Evolutionary conservation across 2,113 vertebrate species (phyloP), one percentile per base, ranked within the genome.

Genomic region (Hemibagrus wyckioides): DNA sequence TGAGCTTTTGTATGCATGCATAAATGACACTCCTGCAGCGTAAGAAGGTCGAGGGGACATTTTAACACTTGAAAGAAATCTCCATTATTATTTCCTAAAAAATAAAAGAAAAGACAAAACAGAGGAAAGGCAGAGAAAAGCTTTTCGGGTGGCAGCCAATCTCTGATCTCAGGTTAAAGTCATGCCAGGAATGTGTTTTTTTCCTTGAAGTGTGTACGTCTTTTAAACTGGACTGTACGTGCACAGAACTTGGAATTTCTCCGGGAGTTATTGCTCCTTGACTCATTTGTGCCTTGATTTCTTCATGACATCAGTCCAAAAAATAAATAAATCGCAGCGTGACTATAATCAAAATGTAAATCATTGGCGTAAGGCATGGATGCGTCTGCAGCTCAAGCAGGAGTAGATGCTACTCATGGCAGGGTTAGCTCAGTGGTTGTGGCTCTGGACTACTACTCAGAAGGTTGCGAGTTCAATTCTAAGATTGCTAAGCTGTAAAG

Each of bases 11-110:
- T 88, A 89, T 75, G 82, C 73, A 83, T n/a, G 80, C 83, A 90
- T 90, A 90, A 90, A 92, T 91, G 86, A 89, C 90, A 87, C 89
- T 88, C 89, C 89, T 80, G 87, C 87, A 77, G 89, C 57, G 50
- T 82, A 83, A 83, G 73, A 77, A 73, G 84, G 84, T 90, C 52
- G 89, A 88, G 82, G 76, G 88, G 80, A 89, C 80, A 52, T 54
- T 91, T 87, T 84, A 82, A 82, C 80, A 89, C 88, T 89, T 83
- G 77, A 90, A 90, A 89, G 82, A 85, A 88, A 85, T 61, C 50
- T 52, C 69, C 57, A 85, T 88, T 84, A 87, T 88, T 87, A 85
- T 90, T 87, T 87, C 73, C 83, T 61, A 65, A 61, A 84, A 80
- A 82, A 82, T 54, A 54, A 85, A 54, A n/a, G 36, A 85, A 86